Base-by-base conservation (phyloP, 2,113 vertebrate genomes). In the Butastur rufipennis region DNA sequence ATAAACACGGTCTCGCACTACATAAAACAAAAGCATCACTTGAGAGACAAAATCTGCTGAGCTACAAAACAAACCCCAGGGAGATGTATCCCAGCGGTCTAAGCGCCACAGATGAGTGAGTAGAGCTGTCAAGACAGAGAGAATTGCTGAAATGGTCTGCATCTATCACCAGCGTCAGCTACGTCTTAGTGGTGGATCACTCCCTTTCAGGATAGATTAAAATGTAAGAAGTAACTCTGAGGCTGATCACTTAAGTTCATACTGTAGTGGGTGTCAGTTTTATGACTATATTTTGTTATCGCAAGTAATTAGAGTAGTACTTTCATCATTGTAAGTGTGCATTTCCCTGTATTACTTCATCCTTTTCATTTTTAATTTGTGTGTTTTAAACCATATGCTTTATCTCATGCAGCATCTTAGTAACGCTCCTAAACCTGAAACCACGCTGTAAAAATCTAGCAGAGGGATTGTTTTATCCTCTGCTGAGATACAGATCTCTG, bases 101-200 rank as follows among this genome's bases (percentile, higher is more conserved):
- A 16, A 82, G 43, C 2, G 0, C 67, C 59, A 82, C 79, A 74
- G 74, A 73, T 90, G 94, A 94, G 59, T 22, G 63, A 96, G 75
- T 21, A 71, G 82, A 90, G 86, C 86, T 90, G 94, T 71, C 96
- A 90, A 58, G 79, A n/a, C n/a, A 45, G n/a, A 86, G 53, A 90
- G 92, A 40, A 86, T 14, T 56, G 55, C 72, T 74, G 77, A 55
- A 89, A 94, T 34, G 52, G 91, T 55, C 83, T 63, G 61, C 77
- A 96, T 96, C 92, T 38, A 91, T 96, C 93, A 93, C 52, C 68
- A 75, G 61, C 6, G 7, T 34, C 78, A 77, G 84, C 45, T 50
- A 15, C 1, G 3, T 10, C 53, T 58, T 25, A 23, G 19, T 9
- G 25, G 48, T 17, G 56, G 74, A 90, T 84, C 74, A 45, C 36